These are phyloP conservation scores for Avahi laniger DNA, from an alignment of 2,797 vertebrate genomes.

Conservation along the genomic window DNA sequence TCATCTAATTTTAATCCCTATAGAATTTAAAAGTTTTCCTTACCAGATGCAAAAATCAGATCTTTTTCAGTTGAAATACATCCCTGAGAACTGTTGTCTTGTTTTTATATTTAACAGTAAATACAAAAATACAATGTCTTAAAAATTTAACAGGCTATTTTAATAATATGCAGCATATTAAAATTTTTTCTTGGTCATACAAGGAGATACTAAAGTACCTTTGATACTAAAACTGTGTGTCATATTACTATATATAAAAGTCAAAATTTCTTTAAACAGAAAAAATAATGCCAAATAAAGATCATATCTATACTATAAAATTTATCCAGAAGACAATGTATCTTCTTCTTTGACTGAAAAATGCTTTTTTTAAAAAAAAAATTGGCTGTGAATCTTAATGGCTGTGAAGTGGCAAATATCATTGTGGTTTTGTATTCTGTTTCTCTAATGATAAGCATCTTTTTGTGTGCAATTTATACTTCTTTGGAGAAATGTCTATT, in stretches of 20 bases:
- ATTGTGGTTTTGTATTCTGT: not conserved
- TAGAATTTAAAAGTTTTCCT: constrained; percentile 5
- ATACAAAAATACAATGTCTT: not conserved
- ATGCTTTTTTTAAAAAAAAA: not conserved
- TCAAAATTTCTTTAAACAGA: not conserved
- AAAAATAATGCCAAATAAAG: not conserved
- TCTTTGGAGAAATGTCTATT: too few relatives aligned
- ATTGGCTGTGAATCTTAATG: not conserved
- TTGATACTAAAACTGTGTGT: not conserved
- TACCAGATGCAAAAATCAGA: not conserved
- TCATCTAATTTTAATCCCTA: not conserved
- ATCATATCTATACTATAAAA: not conserved
- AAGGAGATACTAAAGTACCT: not conserved
- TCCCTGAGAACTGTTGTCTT: not conserved
- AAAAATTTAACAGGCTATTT: not conserved
- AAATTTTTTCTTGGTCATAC: not conserved
- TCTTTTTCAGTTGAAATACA: not conserved
- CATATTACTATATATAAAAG: not conserved
- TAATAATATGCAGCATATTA: not conserved
- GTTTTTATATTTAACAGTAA: constrained; percentile 1
- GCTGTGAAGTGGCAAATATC: not conserved
- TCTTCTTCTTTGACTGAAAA: not conserved
- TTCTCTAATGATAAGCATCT: not conserved
- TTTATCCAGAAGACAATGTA: not conserved
- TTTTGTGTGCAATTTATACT: not conserved